Base-by-base conservation (phyloP, 2,113 vertebrate genomes). In the Gallinago media region DNA sequence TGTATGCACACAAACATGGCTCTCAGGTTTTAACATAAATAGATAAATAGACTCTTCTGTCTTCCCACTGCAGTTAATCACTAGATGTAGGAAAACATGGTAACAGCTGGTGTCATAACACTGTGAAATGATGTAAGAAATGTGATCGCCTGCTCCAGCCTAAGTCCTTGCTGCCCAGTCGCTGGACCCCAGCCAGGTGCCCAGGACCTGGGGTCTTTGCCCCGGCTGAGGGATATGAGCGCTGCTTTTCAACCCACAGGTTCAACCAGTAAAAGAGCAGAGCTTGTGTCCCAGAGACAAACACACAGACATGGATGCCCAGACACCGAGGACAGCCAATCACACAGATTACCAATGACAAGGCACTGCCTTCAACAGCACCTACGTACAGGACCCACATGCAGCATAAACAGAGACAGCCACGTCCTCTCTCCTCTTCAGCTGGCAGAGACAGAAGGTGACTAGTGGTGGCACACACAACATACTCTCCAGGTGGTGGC, bases 1-100 rank as follows among this genome's bases (percentile, higher is more conserved):
- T 23, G 29, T 13, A 3, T 34, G 15, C 1, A 3, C 7, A 49
- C 3, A 21, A 21, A 46, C 31, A 26, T 0, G 1, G 26, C 23
- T 89, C 22, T 68, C 20, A 12, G 20, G 9, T 59, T 85, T 47
- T 27, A 54, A 46, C 34, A 61, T 52, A 65, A 85, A 13, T 15
- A 65, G 18, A 61, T 52, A 61, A 85, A 15, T 15, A 65, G 18
- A 38, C 5, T 89, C 6, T 70, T 85, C 38, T 72, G 12, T 26
- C 26, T 78, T 93, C 61, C 12, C 44, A 29, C 22, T 22, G 11
- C 16, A n/a, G 3, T 65, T 74, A 78, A 68, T 85, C 7, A 67
- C 54, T 59, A 40, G 46, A 58, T 44, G 3, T 11, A 49, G 26
- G 47, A 71, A 89, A 82, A 23, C 17, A 14, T 12, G 40, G 34